Evolutionary conservation across 2,888 invertebrate genomes (phyloP).

Genomic region (Achlya flavicornis): DNA sequence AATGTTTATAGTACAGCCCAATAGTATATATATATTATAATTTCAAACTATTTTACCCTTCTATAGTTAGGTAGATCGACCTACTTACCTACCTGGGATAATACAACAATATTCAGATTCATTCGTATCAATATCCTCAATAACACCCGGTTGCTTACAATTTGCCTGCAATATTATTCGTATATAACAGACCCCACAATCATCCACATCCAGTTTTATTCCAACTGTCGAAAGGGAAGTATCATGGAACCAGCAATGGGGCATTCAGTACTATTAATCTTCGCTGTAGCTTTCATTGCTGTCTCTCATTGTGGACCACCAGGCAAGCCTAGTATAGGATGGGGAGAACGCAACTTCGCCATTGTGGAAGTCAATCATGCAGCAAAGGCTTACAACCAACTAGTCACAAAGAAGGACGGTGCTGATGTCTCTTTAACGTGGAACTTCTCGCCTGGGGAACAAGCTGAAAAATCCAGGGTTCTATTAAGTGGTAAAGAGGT

Average conservation of each 20-base stretch:
- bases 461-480: conserved; percentile 65
- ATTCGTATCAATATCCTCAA: background rate
- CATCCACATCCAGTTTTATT: conserved; percentile 68
- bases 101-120: background rate
- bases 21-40: background rate
- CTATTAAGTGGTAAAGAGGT: conserved; percentile 67
- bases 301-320: conserved; percentile 65
- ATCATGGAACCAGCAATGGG: conserved; percentile 71
- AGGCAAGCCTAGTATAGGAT: conserved; percentile 73
- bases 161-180: background rate
- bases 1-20: background rate
- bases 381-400: conserved; percentile 79
- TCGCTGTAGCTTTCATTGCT: conserved; percentile 53
- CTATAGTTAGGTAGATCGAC: background rate
- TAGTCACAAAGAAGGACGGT: conserved; percentile 67
- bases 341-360: conserved; percentile 77
- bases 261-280: conserved; percentile 55
- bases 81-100: background rate
- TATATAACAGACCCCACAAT: conserved; percentile 24
- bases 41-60: background rate
- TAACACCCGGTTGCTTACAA: background rate
- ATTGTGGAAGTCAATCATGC: conserved; percentile 79
- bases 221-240: conserved; percentile 58
- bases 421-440: conserved; percentile 76
- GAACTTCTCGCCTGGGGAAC: conserved; percentile 78